Evolutionary conservation across 92 coral and sea anemone species (phyloP), one percentile per base, ranked within the genome.

Genomic region (Ricordea florida): DNA sequence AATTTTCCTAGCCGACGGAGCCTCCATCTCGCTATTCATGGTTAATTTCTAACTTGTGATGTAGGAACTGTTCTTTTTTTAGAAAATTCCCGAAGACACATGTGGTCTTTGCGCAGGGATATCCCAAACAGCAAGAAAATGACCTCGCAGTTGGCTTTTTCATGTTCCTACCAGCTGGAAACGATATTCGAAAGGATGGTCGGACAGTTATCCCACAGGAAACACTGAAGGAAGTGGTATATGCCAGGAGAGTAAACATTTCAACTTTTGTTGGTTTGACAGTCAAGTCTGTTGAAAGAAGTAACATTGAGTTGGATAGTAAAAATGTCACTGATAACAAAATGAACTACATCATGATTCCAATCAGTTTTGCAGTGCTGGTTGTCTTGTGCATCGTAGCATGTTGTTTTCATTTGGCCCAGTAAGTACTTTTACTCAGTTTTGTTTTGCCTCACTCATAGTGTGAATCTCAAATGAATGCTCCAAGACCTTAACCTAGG

Each of bases 281-380:
- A 31, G 34, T 89, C 11, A 67, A 35, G 65, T 73, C 73, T 17
- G 67, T 53, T 10, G 78, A 64, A 8, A 27, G 5, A 24, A 58
- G 32, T 8, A 62, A 32, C 13, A 69, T 26, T 16, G 57, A 29
- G 20, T 45, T 49, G 32, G 57, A 61, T 5, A 67, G 34, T 3
- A 36, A 46, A 9, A 42, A 20, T 37, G 31, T 14, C 9, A 24
- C 57, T 42, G 80, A 76, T 29, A 68, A 68, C 27, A 67, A 74
- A 28, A 55, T 90, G 79, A 87, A 90, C 71, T 81, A 64, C 33
- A 81, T 81, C 17, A 90, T 90, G 96, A 90, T 90, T 32, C 96
- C 96, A 0, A 63, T 86, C 34, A 70, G 86, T 36, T 76, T 90
- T 90, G 75, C 60, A 8, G 60, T 67, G 41, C 68, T 90, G 7